Evolutionary conservation across 23 tunicate species (phyloP), one percentile per base, ranked within the genome.

Genomic region (Styela plicata): DNA sequence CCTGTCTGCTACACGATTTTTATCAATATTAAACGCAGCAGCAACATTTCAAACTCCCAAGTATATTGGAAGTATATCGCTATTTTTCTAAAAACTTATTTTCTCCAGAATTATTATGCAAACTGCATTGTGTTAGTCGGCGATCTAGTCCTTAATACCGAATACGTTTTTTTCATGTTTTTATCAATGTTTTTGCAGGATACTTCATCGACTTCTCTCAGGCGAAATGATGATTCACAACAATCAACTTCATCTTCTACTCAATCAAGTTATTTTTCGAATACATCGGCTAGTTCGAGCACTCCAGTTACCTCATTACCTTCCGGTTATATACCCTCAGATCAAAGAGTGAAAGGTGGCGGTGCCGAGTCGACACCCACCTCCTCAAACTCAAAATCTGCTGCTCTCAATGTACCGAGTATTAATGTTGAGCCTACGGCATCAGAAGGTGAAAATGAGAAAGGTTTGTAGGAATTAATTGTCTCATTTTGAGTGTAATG

Each of bases 311-410:
- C 84, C 21, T 62, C 79, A 31, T 83, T 93, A 26, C 99, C 99
- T 5, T 84, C 99, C 0, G 94, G 96, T 32, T 94, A 94, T 63
- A 86, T 94, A n/a, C 98, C 98, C 2, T 86, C 90, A 25, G 80
- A 74, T 67, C 88, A 93, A 74, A 64, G 98, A 52, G 89, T 87
- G 57, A 66, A 37, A 73, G 44, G 20, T 64, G 80, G 69, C 2
- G 88, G 83, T 61, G 73, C 83, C 63, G 34, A 85, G 13, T 83
- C 79, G 31, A 24, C 86, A 5, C 27, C 31, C 13, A 24, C 85
- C 19, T 69, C 85, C 18, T 33, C 44, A 13, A 44, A 44, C 57
- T 44, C 57, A 44, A 44, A 44, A 44, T 44, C 57, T 44, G 57
- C 57, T 44, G 57, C 57, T 44, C 37, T 71, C 32, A 33, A 20